Conservation (phyloP, 2,888 invertebrate species). For the Acrobasis repandana region DNA sequence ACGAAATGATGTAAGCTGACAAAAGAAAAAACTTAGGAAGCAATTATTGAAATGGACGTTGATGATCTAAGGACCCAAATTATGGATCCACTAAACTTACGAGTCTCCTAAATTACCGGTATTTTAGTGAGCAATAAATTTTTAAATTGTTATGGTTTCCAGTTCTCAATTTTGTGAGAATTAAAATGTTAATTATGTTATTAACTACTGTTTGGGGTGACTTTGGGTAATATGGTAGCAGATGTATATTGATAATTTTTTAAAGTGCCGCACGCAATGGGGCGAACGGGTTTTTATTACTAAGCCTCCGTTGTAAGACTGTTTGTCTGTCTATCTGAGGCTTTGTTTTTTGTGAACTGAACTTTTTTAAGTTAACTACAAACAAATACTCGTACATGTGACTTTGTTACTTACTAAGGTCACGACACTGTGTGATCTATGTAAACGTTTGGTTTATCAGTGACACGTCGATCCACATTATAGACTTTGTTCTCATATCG, state of each 20-base stretch:
- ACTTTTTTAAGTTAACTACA: too few species aligned
- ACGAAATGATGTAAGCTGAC: slow-evolving; percentile 50
- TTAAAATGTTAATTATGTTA: neutral
- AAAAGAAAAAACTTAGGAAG: slow-evolving; percentile 49
- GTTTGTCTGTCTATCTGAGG: too few species aligned
- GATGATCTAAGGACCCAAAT: slow-evolving; percentile 39
- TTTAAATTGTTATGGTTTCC: neutral
- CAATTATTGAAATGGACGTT: slow-evolving; percentile 39
- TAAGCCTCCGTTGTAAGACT: too few species aligned
- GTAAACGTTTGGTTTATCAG: slow-evolving; percentile 41
- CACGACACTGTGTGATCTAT: slow-evolving; percentile 27
- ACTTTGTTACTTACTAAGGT: slow-evolving; percentile 26
- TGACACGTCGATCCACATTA: slow-evolving; percentile 37
- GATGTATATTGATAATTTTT: neutral
- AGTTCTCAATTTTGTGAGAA: neutral
- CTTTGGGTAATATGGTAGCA: neutral
- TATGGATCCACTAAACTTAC: slow-evolving; percentile 6
- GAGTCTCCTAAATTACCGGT: slow-evolving; percentile 5
- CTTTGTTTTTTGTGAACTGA: too few species aligned
- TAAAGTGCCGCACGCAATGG: too few species aligned
- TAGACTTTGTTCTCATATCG: slow-evolving; percentile 47
- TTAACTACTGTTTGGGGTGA: neutral
- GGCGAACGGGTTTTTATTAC: too few species aligned
- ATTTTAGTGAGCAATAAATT: slow-evolving; percentile 5
- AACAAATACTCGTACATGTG: neutral